Conservation (phyloP, 2,888 invertebrate genomes). For the Beris chalybata region DNA sequence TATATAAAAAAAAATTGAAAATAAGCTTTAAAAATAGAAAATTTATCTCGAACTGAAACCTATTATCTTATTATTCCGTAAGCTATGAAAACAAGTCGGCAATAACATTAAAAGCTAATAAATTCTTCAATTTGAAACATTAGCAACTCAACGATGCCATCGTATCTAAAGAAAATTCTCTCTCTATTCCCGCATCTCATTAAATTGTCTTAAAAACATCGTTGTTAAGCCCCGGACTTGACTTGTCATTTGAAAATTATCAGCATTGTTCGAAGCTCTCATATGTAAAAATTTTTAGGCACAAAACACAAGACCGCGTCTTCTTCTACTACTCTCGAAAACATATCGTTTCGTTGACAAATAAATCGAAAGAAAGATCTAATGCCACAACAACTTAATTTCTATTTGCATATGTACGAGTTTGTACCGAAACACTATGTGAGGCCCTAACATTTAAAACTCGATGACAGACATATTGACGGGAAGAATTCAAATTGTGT, state of each 20-base stretch:
- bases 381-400: background rate
- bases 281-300: too few species aligned
- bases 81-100: constrained; percentile 11
- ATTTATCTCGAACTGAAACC: background rate
- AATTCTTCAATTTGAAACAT: constrained; percentile 11
- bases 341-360: constrained; percentile 4
- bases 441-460: background rate
- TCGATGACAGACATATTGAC: constrained; percentile 15
- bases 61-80: constrained; percentile 16
- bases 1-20: too few species aligned
- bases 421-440: background rate
- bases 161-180: constrained; percentile 1
- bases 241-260: too few species aligned
- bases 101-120: constrained; percentile 22
- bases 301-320: too few species aligned
- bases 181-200: too few species aligned
- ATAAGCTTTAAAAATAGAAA: too few species aligned
- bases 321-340: too few species aligned
- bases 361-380: constrained; percentile 7
- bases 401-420: background rate
- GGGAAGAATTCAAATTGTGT: constrained; percentile 7
- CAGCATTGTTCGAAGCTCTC: too few species aligned
- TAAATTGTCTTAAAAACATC: too few species aligned
- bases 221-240: too few species aligned
- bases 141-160: constrained; percentile 11